Base-by-base conservation (phyloP, 2,888 invertebrate species). In the Tubiluchus corallicola region DNA sequence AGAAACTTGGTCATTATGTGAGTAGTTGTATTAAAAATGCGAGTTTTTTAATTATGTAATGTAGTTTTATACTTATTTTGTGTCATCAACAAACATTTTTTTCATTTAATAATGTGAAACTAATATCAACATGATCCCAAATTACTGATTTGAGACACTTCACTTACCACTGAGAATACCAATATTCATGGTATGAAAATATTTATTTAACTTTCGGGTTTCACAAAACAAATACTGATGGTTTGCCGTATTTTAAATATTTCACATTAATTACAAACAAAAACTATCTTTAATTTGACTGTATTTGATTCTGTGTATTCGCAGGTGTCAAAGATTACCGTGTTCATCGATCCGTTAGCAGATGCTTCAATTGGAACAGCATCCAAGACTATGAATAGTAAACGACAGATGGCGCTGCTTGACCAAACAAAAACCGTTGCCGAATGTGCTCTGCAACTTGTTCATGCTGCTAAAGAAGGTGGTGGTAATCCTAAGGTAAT, bases 341-440 rank as follows among this genome's bases (percentile, higher is more conserved):
- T 55, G 37, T 63, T 63, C 65, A 79, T 83, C 49, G 85, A 88
- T 52, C 83, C 92, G 0, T 70, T 96, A 50, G 80, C 87, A 1
- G 69, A 74, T 2, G 81, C 80, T 13, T 75, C 81, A 0, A 75
- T 87, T 43, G 90, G 88, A 16, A 62, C 63, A 2, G 81, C 83
- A 2, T 87, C 90, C 1, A 80, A 82, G 58, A 79, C 85, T 62
- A 74, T 81, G 3, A 87, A 88, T 63, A 82, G 84, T 1, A 76
- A 75, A 57, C 79, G 82, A 54, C 94, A 94, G 66, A 79, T 80
- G 61, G 73, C 76, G 40, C 68, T 94, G 44, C 69, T 98, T 48
- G 84, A 92, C 60, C 85, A 90, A 66, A 76, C 85, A 2, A 82
- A 94, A 61, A 92, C 94, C 0, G 88, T 94, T 43, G 75, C 85